Base-by-base conservation (phyloP, 2,113 vertebrate species). In the Patagioenas fasciata region DNA sequence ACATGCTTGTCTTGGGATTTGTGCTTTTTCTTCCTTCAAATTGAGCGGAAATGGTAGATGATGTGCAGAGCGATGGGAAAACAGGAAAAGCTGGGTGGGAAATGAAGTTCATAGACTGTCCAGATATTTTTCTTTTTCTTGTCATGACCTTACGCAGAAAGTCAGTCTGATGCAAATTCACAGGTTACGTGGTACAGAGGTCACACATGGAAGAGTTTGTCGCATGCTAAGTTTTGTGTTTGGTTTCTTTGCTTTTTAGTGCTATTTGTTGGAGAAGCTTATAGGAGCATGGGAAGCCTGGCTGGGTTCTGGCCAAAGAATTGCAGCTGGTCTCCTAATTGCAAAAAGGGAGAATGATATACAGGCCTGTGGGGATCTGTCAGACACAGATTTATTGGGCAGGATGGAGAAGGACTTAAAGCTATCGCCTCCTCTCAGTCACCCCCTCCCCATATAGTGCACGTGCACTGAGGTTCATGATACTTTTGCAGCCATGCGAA, bases 301-400 rank as follows among this genome's bases (percentile, higher is more conserved):
- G 11, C 82, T 96, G 92, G 72, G 69, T 44, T 80, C 69, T 74
- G 57, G 85, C 95, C 93, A 95, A 92, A 61, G 61, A 91, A 36
- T 80, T 95, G 88, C 95, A 96, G 92, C 95, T 96, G 95, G 85
- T 78, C 80, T 85, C 72, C 82, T 96, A 95, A 96, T 96, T 96
- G 84, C 71, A 88, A 89, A 80, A 94, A 90, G 71, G 57, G 42
- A 88, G 86, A 90, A 90, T 90, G 65, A 96, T 95, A 53, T 85
- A 93, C 71, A 83, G 85, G 75, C 48, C 94, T 89, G 24, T 86
- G 77, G 88, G 92, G 94, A 95, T 93, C 67, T 88, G 72, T 91
- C 84, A 92, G 73, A 79, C 65, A 67, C 65, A 92, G 80, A 97
- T 93, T 95, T 96, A 96, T 97, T 87, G 47, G 48, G 83, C 89